Percentiles rank a stretch among this genome's conserved stretches.
phyloP scores from a whole-genome alignment of 2,888 invertebrate species.

The Drosophila hamatofila region DNA sequence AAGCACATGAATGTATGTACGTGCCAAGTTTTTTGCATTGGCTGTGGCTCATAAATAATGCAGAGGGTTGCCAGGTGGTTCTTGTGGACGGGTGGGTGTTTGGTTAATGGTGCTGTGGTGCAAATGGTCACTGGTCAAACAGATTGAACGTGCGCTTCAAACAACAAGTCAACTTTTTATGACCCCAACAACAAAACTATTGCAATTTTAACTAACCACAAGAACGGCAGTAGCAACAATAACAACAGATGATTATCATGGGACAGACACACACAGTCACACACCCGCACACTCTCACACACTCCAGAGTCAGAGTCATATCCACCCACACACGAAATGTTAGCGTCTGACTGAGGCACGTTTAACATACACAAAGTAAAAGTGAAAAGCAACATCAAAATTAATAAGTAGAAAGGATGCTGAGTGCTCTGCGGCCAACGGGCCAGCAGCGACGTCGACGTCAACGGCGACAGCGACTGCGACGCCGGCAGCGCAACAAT shows the following conservation, averaged over 20 bases:
- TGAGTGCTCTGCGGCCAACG: conserved; percentile 56
- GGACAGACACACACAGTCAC: conserved; percentile 29
- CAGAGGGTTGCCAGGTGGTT: conserved; percentile 59
- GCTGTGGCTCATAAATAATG: conserved; percentile 69
- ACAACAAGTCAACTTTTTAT: conserved; percentile 48
- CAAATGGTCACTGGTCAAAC: conserved; percentile 37
- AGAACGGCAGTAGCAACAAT: conserved; percentile 29
- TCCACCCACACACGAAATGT: conserved; percentile 6
- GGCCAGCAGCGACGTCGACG: conserved; percentile 40
- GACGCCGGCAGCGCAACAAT: conserved; percentile 42
- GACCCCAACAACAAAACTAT: conserved; percentile 35
- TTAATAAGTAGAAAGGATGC: conserved; percentile 82
- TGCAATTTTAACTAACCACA: conserved; percentile 37
- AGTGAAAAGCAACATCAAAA: conserved; percentile 81
- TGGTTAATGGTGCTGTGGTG: conserved; percentile 42
- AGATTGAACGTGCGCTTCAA: conserved; percentile 34
- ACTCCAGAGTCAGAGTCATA: conserved; percentile 8
- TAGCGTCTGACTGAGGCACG: conserved; percentile 53
- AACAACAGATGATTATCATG: conserved; percentile 46
- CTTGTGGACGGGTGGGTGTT: conserved; percentile 2
- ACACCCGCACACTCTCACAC: conserved; percentile 12
- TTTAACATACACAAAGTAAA: conserved; percentile 79
- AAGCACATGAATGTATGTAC: conserved; percentile 21
- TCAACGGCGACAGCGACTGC: conserved; percentile 20
- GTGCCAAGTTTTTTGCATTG: conserved; percentile 60